phyloP scores from a whole-genome alignment of 1,140 invertebrate genomes.

The Eufriesea mexicana region DNA sequence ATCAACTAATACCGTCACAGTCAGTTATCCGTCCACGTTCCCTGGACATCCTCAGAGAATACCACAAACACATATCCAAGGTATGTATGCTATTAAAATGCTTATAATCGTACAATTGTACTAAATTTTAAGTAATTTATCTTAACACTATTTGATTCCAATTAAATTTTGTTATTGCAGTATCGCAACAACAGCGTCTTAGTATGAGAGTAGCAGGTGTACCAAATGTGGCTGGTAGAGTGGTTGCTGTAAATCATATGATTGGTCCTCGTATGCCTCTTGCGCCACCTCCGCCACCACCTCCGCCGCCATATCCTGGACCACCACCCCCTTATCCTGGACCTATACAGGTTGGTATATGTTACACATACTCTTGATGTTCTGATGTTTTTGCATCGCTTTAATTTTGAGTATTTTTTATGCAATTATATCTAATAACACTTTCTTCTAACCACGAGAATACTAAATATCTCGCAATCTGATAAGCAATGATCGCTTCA shows the following conservation, averaged over 20 bases:
- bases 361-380: slow-evolving; percentile 41
- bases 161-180: slow-evolving; percentile 41
- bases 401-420: slow-evolving; percentile 68
- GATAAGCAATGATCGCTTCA: slow-evolving; percentile 25
- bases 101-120: neutral
- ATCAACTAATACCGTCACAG: slow-evolving; percentile 85
- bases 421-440: slow-evolving; percentile 62
- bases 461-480: slow-evolving; percentile 38
- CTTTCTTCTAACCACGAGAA: slow-evolving; percentile 53
- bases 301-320: slow-evolving; percentile 87
- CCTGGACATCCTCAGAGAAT: slow-evolving; percentile 79
- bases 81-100: slow-evolving; percentile 52
- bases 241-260: slow-evolving; percentile 80
- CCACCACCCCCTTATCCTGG: slow-evolving; percentile 80
- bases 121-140: neutral
- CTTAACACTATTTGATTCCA: neutral
- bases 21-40: slow-evolving; percentile 84
- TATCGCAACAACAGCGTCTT: slow-evolving; percentile 76
- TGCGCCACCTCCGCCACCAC: slow-evolving; percentile 85
- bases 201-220: slow-evolving; percentile 77
- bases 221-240: slow-evolving; percentile 76
- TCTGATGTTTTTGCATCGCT: slow-evolving; percentile 71
- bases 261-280: slow-evolving; percentile 80
- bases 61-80: slow-evolving; percentile 76
- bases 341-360: slow-evolving; percentile 77